Conservation (phyloP, 2,113 vertebrate species). For the Sigmodon hispidus region DNA sequence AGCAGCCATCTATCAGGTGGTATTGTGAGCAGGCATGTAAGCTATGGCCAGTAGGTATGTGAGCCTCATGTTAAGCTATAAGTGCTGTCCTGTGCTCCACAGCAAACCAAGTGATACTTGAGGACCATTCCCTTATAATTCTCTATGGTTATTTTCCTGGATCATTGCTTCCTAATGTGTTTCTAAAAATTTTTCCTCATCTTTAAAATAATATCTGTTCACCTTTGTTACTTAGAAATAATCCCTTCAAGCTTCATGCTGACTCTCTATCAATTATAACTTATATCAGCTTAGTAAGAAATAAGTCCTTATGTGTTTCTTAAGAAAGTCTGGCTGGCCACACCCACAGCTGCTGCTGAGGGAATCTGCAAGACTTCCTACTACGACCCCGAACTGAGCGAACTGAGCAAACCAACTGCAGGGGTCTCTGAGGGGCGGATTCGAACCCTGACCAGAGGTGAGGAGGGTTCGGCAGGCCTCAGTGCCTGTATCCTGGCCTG, state of each 20-base stretch:
- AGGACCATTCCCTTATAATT: not conserved
- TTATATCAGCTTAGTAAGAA: not conserved
- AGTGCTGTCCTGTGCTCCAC: not conserved
- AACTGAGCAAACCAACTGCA: no score
- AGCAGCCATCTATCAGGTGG: not conserved
- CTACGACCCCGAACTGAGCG: no score
- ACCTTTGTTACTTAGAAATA: constrained; percentile 10
- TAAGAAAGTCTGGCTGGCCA: no score
- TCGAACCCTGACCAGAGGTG: no score
- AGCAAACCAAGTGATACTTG: not conserved
- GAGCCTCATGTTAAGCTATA: not conserved
- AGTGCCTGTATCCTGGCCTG: no score
- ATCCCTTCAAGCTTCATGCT: not conserved
- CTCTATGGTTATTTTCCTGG: not conserved
- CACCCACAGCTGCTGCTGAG: no score
- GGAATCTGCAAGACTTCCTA: no score
- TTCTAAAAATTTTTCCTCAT: not conserved
- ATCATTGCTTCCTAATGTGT: not conserved
- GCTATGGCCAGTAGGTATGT: not conserved
- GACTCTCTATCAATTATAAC: not conserved
- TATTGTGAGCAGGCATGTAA: not conserved
- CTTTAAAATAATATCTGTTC: not conserved
- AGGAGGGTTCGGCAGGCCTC: no score
- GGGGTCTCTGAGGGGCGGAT: no score
- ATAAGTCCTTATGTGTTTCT: not conserved